Evolutionary conservation across 2,113 vertebrate genomes (phyloP).

Genomic region (Gopherus evgoodei): DNA sequence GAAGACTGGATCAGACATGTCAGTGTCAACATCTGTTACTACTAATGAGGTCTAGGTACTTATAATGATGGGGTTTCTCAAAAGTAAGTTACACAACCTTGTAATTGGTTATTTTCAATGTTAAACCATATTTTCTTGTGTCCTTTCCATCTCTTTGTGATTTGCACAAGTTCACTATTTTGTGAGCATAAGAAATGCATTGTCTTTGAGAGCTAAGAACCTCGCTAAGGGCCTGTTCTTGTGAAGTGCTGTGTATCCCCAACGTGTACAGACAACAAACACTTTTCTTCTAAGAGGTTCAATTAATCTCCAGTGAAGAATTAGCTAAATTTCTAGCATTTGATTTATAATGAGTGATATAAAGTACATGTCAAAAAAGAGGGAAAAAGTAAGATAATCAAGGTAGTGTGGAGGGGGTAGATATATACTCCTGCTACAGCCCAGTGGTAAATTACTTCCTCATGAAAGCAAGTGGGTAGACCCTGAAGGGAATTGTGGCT

Average conservation of each 20-base stretch:
- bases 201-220: not conserved
- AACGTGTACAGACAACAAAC: not conserved
- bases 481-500: fast-evolving
- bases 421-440: not conserved
- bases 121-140: not conserved
- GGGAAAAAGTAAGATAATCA: not conserved
- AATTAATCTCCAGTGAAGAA: not conserved
- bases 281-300: not conserved
- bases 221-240: not conserved
- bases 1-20: not conserved
- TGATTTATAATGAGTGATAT: constrained; percentile 16
- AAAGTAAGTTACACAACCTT: not conserved
- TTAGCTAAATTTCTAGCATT: not conserved
- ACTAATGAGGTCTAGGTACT: not conserved
- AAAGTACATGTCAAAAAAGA: not conserved
- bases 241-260: not conserved
- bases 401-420: not conserved
- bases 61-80: not conserved
- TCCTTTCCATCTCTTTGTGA: not conserved
- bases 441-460: not conserved
- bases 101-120: not conserved
- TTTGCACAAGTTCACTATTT: not conserved
- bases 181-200: not conserved
- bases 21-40: not conserved
- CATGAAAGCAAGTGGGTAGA: not conserved